Evolutionary conservation across 2,888 invertebrate genomes (phyloP), one percentile per base, ranked within the genome.

Genomic region (Dryococelus australis): DNA sequence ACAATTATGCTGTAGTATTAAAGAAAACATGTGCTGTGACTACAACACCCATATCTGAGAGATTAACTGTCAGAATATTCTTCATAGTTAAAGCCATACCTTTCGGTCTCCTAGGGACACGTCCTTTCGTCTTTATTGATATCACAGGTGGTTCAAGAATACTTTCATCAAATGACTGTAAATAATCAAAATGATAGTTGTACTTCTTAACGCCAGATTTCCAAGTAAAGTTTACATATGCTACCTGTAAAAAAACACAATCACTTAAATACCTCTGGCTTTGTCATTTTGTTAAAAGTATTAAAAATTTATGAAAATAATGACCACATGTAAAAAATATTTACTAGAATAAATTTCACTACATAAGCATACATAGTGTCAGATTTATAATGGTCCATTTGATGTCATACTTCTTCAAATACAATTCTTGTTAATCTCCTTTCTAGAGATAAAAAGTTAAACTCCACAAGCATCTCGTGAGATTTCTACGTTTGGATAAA

Each of bases 161-260:
- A 90, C 95, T 95, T 90, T 97, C 96, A 92, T 98, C 97, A 90
- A 96, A 96, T 12, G 98, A 97, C 91, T 97, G 96, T 89, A 98
- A 93, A 87, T 96, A 95, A 92, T 97, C 97, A 92, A 98, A 98
- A 92, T 97, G 95, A 92, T 98, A 98, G 91, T 95, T 95, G 92
- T 97, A 97, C 91, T 96, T 96, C 92, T 96, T 96, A 89, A 94
- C 93, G 27, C 97, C 97, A 0, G 97, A 96, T 91, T 96, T 96
- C 98, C 98, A 98, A 84, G 98, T 98, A 91, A 98, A 98, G 93
- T 98, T 98, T 1, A 98, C 97, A 92, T 96, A 96, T 89, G 96
- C 96, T 43, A 92, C 92, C 92, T 92, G 88, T 4, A 83, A 83
- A 28, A 27, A 80, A 13, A 47, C 47, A 47, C n/a, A 47, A 47